These are phyloP conservation scores for Acleris cristana DNA, from an alignment of 2,888 invertebrate genomes.

Conservation along the genomic window DNA sequence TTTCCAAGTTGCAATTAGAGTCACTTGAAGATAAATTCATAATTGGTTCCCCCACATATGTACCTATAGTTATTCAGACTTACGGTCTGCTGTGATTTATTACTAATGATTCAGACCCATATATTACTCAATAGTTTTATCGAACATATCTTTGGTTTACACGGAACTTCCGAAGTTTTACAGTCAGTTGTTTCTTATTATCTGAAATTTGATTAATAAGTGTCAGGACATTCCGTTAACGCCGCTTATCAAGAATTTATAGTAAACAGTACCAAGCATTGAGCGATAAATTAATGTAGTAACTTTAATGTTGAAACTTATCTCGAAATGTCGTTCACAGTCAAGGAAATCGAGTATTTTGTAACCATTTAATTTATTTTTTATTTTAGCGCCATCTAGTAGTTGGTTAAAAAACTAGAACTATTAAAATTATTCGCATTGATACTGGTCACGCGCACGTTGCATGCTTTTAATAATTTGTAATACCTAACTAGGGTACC, in stretches of 20 bases:
- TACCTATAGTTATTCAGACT: not conserved
- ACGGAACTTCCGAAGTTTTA: too few species aligned
- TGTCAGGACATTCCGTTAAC: not conserved
- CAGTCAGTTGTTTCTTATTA: too few species aligned
- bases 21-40: not conserved
- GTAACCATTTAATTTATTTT: not conserved
- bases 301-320: not conserved
- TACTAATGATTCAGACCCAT: not conserved
- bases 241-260: constrained; percentile 18
- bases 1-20: not conserved
- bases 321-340: not conserved
- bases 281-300: not conserved
- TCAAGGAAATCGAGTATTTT: not conserved
- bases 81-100: not conserved
- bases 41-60: not conserved
- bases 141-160: too few species aligned
- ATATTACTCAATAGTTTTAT: too few species aligned
- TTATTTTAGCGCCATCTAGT: not conserved
- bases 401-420: not conserved
- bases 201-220: too few species aligned
- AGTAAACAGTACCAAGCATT: constrained; percentile 32
- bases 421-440: not conserved
- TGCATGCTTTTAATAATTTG: constrained; percentile 18
- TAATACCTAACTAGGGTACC: constrained; percentile 12
- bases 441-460: constrained; percentile 1